Base-by-base conservation (phyloP, 2,888 invertebrate genomes). In the Yponomeuta malinellus region DNA sequence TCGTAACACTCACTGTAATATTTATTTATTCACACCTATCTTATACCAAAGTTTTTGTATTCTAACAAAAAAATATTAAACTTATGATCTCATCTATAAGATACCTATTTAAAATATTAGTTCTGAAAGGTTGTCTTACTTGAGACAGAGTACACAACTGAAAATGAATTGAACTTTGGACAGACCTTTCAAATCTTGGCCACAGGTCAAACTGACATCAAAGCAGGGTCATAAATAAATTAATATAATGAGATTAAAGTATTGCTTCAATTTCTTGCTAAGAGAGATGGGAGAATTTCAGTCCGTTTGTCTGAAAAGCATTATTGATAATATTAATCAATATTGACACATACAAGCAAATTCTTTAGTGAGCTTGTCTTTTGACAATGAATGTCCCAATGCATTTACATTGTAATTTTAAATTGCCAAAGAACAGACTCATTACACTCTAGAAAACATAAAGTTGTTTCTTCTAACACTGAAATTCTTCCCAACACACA, bases 181-280 rank as follows among this genome's bases (percentile, higher is more conserved):
- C 78, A 78, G 43, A 59, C 15, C 52, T 59, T 59, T 59, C 52
- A 59, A 12, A 59, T 2, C 5, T 15, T 59, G 52, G 52, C 15
- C 52, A 15, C 52, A 2, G 15, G 15, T 59, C 52, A 15, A 59
- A 59, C 78, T 80, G 86, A 87, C 83, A 85, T 77, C 76, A 84
- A 88, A 83, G 84, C 89, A 90, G 90, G 89, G 89, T 89, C 86
- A 79, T 75, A 15, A 59, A 59, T 80, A 72, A 77, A 78, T 78
- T 43, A 74, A 59, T 59, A 59, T 59, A 59, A 59, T 12, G 15
- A 74, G 74, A 77, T 77, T 79, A 80, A 78, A 83, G 78, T 79
- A 82, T 82, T 85, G 87, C 89, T 90, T 89, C 88, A 89, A 90
- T 89, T 89, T 89, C 76, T 89, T 87, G 85, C 43, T 43, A 43